phyloP scores from a whole-genome alignment of 1,140 invertebrate genomes.

The Brachystomella parvula region DNA sequence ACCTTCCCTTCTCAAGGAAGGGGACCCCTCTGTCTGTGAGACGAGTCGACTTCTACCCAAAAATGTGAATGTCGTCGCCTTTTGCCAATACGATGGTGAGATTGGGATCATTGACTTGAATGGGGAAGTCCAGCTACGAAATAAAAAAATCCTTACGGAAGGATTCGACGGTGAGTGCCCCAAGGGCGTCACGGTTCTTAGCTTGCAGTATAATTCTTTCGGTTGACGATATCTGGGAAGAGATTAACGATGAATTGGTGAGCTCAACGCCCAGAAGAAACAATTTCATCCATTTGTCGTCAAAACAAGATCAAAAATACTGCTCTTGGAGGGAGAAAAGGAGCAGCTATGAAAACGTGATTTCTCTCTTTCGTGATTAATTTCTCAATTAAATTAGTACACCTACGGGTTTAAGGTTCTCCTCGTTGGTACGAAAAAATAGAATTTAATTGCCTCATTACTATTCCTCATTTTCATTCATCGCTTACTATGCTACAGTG shows the following conservation, averaged over 20 bases:
- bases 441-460: too few relatives aligned
- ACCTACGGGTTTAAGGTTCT: too few relatives aligned
- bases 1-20: constrained; percentile 4
- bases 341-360: neutral
- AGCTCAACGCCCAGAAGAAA: neutral
- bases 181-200: too few relatives aligned
- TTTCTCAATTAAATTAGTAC: too few relatives aligned
- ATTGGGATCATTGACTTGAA: constrained; percentile 28
- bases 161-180: neutral
- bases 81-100: constrained; percentile 29
- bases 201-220: neutral
- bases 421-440: too few relatives aligned
- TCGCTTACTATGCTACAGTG: too few relatives aligned
- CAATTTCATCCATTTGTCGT: neutral
- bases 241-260: neutral
- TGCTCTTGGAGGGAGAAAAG: neutral
- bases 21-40: constrained; percentile 26
- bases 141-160: neutral
- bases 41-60: constrained; percentile 29
- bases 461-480: too few relatives aligned
- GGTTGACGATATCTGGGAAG: neutral
- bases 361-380: too few relatives aligned
- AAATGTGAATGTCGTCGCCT: constrained; percentile 17
- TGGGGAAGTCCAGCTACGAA: neutral
- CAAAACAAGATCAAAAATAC: neutral